phyloP scores from a whole-genome alignment of 2,113 vertebrate genomes.

The Ovis aries region DNA sequence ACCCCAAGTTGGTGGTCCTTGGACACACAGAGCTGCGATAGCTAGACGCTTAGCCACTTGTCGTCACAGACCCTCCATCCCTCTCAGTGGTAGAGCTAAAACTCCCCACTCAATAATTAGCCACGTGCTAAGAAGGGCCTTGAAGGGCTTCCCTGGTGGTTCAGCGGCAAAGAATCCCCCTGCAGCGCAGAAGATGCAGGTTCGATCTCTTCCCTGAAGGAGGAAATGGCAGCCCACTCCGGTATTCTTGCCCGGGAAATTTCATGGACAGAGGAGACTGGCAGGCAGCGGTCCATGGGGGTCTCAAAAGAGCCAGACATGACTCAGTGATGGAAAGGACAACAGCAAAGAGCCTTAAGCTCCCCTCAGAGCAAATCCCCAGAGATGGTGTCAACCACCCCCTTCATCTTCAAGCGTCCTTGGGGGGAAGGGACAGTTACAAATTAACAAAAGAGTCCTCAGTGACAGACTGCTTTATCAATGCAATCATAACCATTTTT shows the following conservation, averaged over 20 bases:
- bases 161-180: neutral
- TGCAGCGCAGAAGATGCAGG: neutral
- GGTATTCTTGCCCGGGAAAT: neutral
- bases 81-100: neutral
- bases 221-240: neutral
- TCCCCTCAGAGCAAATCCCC: neutral
- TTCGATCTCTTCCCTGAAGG: neutral
- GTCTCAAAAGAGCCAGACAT: neutral
- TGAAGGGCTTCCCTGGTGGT: neutral
- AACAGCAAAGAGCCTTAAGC: neutral
- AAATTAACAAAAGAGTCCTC: neutral
- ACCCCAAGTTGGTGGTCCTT: neutral
- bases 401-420: neutral
- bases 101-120: too few species aligned
- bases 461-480: neutral
- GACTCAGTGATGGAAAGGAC: neutral
- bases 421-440: neutral
- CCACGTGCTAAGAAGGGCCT: neutral
- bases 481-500: neutral
- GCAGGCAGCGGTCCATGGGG: neutral
- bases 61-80: neutral
- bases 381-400: neutral
- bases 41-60: too few species aligned
- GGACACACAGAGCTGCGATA: fast-evolving
- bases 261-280: neutral